Evolutionary conservation across 2,888 invertebrate genomes (phyloP), one percentile per base, ranked within the genome.

Genomic region (Disparrhopalites patrizii): DNA sequence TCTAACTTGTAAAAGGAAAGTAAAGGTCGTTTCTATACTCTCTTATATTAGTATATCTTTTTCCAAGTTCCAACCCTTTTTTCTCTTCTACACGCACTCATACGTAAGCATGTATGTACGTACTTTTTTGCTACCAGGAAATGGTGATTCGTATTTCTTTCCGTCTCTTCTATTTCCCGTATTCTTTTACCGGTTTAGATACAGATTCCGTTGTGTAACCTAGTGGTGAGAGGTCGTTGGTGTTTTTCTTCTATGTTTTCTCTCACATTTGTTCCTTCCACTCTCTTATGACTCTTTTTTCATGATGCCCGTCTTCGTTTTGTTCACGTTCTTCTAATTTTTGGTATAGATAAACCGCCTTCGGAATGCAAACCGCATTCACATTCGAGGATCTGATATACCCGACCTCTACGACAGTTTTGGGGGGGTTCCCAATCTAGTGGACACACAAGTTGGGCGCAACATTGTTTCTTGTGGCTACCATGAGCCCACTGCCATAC

Each of bases 401-500:
- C 89, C 94, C 0, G 82, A 85, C 47, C 93, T 94, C 0, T 81
- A 91, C 1, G 81, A 82, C 67, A 81, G 82, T 40, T 95, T 96
- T 79, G 79, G 83, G 0, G 85, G 89, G 60, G 80, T 95, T 8
- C 76, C 79, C 3, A 55, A 56, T 55, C 74, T 77, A 0, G 80
- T 93, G 4, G 80, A 83, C 0, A 77, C 81, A 4, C 82, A 81
- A 20, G 78, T 95, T 1, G 33, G 61, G 61, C 15, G 3, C 15
- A 93, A 91, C 71, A 81, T 95, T 5, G 82, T 83, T 63, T 86
- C 87, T 76, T 61, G 36, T 61, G 89, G 89, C 0, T 93, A 90
- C 76, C 77, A 80, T 0, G 83, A 84, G 62, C 95, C 95, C 0
- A 94, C 95, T 0, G 87, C 93, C 0, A 88, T 96, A 75, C 95